These are phyloP conservation scores for Pegoplata infirma DNA, from an alignment of 2,888 invertebrate species.

Conservation along the genomic window DNA sequence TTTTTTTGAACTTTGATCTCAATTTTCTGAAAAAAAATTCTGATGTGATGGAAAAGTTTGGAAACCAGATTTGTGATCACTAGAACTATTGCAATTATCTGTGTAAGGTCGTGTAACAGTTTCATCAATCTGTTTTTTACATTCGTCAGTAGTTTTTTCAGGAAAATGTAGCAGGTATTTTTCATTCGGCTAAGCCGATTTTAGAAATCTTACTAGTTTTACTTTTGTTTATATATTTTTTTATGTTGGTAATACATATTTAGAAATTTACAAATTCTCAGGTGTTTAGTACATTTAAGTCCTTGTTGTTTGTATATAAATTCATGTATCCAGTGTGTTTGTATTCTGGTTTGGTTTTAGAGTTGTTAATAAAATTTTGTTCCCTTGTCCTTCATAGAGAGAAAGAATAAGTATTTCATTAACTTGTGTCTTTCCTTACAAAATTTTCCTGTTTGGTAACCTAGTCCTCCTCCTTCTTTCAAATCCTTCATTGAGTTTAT, in stretches of 20 bases:
- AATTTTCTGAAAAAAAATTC: too few relatives aligned
- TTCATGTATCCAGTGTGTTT: not conserved
- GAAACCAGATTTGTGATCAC: too few relatives aligned
- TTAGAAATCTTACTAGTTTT: too few relatives aligned
- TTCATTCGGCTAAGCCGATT: too few relatives aligned
- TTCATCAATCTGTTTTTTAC: too few relatives aligned
- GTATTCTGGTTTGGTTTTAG: not conserved
- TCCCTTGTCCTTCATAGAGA: not conserved
- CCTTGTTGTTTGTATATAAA: constrained; percentile 26
- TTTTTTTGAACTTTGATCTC: too few relatives aligned
- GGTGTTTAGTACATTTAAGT: constrained; percentile 39
- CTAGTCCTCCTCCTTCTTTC: not conserved
- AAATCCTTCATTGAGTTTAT: not conserved
- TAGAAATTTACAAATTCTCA: constrained; percentile 58
- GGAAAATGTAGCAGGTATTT: too few relatives aligned
- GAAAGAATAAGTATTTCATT: constrained; percentile 25
- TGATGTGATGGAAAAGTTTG: too few relatives aligned
- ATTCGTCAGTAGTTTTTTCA: too few relatives aligned
- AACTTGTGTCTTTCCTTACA: constrained; percentile 4
- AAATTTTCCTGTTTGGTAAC: not conserved
- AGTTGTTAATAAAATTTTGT: constrained; percentile 42
- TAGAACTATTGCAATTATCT: too few relatives aligned
- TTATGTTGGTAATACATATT: too few relatives aligned
- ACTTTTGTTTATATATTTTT: constrained; percentile 9
- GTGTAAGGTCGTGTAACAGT: too few relatives aligned